Base-by-base conservation (phyloP, 2,888 invertebrate species). In the Mermis nigrescens region DNA sequence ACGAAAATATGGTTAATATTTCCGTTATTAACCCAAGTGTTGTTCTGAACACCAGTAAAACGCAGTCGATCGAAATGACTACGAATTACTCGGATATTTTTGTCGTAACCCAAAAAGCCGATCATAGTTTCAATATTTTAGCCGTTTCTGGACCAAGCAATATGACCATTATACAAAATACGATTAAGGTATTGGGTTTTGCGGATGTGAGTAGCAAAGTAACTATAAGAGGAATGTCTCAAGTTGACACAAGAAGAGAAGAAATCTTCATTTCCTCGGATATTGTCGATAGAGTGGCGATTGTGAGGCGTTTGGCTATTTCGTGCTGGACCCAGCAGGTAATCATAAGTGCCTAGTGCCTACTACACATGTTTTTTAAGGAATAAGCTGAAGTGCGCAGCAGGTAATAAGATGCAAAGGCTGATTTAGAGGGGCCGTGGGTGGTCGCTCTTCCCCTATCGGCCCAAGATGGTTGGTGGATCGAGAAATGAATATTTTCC, bases 1-100 rank as follows among this genome's bases (percentile, higher is more conserved):
- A 31, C 27, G 54, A 53, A 27, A 29, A 53, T 53, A 29, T 29
- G 15, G 54, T 53, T 27, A 53, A 53, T 53, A 29, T 53, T 15
- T 53, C 54, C 4, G 31, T 53, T 3, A 3, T 4, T 12, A 29
- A 7, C 12, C 54, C 54, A 3, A 29, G 4, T 7, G 24, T 53
- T 22, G 22, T 31, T 29, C 4, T 31, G 15, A 53, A 53, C 22
- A 24, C 29, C 29, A 53, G 54, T 29, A 12, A 29, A 15, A 4
- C 12, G 12, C 31, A 29, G 29, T 53, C 54, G 54, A 4, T 53
- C 22, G 31, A 31, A 7, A 27, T 53, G 54, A 31, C 12, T 3
- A 29, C 29, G 4, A 29, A 28, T 53, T 12, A 7, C 4, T 53
- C 54, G 12, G 54, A 53, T 19, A 7, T 31, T 53, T 53, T 19